Conservation (phyloP, 2,888 invertebrate genomes). For the Laspeyria flexula region DNA sequence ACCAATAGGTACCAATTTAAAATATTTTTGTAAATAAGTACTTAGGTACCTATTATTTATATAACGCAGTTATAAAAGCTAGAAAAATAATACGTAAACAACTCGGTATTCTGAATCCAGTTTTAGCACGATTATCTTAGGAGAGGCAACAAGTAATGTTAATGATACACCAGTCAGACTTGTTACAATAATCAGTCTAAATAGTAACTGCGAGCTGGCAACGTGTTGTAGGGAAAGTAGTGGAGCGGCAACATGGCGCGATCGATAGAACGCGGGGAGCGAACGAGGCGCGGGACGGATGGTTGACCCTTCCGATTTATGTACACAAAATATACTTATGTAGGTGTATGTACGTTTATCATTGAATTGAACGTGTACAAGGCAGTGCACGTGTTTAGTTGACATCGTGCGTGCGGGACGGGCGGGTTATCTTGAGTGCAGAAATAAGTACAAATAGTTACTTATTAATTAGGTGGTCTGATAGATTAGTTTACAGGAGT, state of each 20-base stretch:
- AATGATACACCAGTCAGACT: slow-evolving; percentile 51
- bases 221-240: slow-evolving; percentile 71
- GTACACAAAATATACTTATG: slow-evolving; percentile 30
- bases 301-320: slow-evolving; percentile 65
- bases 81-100: too few species aligned
- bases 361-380: slow-evolving; percentile 21
- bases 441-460: slow-evolving; percentile 10
- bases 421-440: slow-evolving; percentile 35
- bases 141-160: slow-evolving; percentile 71
- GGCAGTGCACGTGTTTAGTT: slow-evolving; percentile 43
- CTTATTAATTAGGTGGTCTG: slow-evolving; percentile 3
- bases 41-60: too few species aligned
- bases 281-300: slow-evolving; percentile 36
- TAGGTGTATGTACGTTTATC: slow-evolving; percentile 30
- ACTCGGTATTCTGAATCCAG: slow-evolving; percentile 1
- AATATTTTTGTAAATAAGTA: too few species aligned
- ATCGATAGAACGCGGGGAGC: slow-evolving; percentile 56
- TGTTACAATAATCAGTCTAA: slow-evolving; percentile 58
- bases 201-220: slow-evolving; percentile 68
- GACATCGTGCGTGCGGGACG: slow-evolving; percentile 38
- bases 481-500: too few species aligned
- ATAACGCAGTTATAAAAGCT: too few species aligned
- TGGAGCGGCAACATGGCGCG: slow-evolving; percentile 67
- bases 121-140: slow-evolving; percentile 23
- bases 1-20: too few species aligned